Percentiles rank a stretch among this genome's conserved stretches.
These are phyloP conservation scores for Drosophila nannoptera DNA, from an alignment of 1,140 invertebrate species.

Conservation along the genomic window DNA sequence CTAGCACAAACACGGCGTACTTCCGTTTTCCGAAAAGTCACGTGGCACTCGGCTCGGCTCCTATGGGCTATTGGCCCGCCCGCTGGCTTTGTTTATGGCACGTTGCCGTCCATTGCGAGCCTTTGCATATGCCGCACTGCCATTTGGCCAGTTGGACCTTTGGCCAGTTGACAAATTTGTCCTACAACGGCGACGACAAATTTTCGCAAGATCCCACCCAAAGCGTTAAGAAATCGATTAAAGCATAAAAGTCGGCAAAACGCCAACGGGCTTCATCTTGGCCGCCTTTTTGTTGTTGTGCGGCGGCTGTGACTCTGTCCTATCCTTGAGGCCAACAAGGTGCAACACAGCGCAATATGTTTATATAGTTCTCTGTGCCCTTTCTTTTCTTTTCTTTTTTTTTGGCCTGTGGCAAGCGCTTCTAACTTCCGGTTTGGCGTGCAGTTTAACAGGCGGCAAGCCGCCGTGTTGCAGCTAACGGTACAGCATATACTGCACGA, in stretches of 20 bases:
- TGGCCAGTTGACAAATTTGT: constrained; percentile 65
- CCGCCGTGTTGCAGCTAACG: constrained; percentile 13
- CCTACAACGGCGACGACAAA: constrained; percentile 71
- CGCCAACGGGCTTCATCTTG: constrained; percentile 40
- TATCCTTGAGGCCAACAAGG: constrained; percentile 65
- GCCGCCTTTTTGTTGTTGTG: constrained; percentile 32
- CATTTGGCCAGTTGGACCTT: background rate
- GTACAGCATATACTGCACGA: constrained; percentile 1
- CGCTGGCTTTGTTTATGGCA: constrained; percentile 76
- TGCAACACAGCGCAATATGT: constrained; percentile 53
- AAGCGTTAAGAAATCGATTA: constrained; percentile 74
- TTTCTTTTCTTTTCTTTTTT: constrained; percentile 2
- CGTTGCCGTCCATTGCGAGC: constrained; percentile 55
- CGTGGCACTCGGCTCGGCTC: constrained; percentile 56
- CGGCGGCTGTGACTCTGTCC: constrained; percentile 44
- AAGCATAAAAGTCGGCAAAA: constrained; percentile 57
- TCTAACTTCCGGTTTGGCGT: constrained; percentile 57
- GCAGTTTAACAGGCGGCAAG: constrained; percentile 23
- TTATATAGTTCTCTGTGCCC: constrained; percentile 8
- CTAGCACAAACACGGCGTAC: constrained; percentile 46
- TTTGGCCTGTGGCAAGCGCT: constrained; percentile 34
- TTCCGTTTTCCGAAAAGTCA: constrained; percentile 78
- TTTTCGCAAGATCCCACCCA: constrained; percentile 63
- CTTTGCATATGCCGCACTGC: constrained; percentile 58
- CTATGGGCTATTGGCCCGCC: constrained; percentile 31